Evolutionary conservation across 2,113 vertebrate species (phyloP).

Genomic region (Pelmatolapia mariae): DNA sequence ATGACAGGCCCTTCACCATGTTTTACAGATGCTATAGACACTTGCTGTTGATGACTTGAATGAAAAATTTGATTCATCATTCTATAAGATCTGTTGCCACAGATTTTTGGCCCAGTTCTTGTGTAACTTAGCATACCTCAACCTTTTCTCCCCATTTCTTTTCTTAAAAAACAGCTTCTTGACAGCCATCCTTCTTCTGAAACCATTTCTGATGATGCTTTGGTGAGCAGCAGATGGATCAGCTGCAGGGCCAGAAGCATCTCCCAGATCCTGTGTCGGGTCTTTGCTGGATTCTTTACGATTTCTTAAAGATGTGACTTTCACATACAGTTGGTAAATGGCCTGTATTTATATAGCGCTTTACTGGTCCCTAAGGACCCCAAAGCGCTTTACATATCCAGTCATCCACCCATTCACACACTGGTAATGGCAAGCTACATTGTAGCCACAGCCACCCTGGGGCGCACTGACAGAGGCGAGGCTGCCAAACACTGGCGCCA

Average conservation of each 20-base stretch:
- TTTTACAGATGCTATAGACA: neutral
- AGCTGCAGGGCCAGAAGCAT: neutral
- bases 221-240: neutral
- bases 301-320: neutral
- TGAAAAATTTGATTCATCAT: neutral
- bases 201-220: neutral
- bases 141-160: neutral
- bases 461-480: too few relatives aligned
- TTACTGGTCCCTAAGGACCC: too few relatives aligned
- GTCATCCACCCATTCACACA: too few relatives aligned
- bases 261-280: neutral
- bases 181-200: neutral
- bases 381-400: too few relatives aligned
- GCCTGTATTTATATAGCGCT: too few relatives aligned
- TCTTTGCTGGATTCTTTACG: neutral
- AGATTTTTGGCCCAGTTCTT: neutral
- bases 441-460: too few relatives aligned
- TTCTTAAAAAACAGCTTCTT: neutral
- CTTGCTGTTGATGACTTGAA: neutral
- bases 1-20: neutral
- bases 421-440: too few relatives aligned
- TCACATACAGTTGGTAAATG: neutral
- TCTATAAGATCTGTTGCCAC: neutral
- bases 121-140: neutral
- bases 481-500: too few relatives aligned